Conservation (phyloP, 2,797 vertebrate genomes). For the Xiphorhynchus erythropygius region DNA sequence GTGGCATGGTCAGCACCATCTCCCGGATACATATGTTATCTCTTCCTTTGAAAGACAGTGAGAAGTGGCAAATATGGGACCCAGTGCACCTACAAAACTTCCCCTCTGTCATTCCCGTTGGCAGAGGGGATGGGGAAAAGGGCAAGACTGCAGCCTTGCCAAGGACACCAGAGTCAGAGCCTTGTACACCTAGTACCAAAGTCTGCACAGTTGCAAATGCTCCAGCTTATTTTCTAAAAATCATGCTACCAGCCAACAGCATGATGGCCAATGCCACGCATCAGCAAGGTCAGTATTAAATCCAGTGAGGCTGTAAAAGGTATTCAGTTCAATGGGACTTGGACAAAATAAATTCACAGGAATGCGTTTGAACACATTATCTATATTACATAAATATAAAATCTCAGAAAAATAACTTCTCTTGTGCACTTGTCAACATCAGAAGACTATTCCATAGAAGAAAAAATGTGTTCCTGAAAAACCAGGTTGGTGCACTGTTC, state of each 20-base stretch:
- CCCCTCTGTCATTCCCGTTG: not conserved
- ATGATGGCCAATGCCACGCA: accelerated
- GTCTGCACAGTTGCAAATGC: not conserved
- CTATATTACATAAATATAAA: not conserved
- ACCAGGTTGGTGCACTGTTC: not conserved
- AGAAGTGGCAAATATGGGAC: not conserved
- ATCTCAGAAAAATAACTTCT: not conserved
- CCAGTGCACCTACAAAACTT: not conserved
- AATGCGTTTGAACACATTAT: not conserved
- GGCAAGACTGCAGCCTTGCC: not conserved
- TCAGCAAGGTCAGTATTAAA: not conserved
- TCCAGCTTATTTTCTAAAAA: not conserved
- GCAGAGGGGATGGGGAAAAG: not conserved
- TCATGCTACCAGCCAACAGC: not conserved
- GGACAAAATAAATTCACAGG: not conserved
- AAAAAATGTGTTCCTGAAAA: not conserved
- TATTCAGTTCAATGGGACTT: not conserved
- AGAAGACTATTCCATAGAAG: not conserved
- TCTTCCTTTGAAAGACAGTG: not conserved
- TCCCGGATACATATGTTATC: not conserved
- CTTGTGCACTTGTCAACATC: not conserved
- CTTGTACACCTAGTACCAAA: not conserved
- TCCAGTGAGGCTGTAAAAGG: not conserved
- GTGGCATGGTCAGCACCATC: not conserved
- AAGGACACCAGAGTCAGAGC: not conserved